Percentiles rank a stretch among this genome's conserved stretches.
Conservation (phyloP, 2,888 invertebrate genomes). For the Diadegma fenestrale region DNA sequence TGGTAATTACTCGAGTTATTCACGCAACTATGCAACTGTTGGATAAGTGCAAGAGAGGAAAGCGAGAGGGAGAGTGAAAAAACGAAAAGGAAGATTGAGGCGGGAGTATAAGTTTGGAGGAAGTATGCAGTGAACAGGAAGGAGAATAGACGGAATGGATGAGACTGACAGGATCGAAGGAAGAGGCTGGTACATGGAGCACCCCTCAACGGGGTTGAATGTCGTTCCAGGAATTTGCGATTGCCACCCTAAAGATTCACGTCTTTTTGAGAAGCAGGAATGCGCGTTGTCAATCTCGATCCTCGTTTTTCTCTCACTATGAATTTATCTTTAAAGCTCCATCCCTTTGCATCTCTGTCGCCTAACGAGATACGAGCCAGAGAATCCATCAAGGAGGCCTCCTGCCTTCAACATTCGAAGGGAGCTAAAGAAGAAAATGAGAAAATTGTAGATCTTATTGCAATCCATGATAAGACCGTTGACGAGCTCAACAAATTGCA, state of each 20-base stretch:
- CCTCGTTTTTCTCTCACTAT: not conserved
- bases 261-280: not conserved
- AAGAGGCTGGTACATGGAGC: constrained; percentile 7
- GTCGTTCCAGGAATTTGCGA: constrained; percentile 75
- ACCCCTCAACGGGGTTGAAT: constrained; percentile 1
- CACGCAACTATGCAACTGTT: constrained; percentile 74
- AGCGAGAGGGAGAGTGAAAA: constrained; percentile 26
- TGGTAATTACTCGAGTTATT: constrained; percentile 80
- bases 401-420: not conserved
- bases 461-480: not conserved
- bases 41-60: constrained; percentile 11
- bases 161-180: constrained; percentile 34
- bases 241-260: constrained; percentile 51
- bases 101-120: not conserved
- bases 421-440: not conserved
- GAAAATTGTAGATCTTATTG: constrained; percentile 18
- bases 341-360: constrained; percentile 20
- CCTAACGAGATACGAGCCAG: constrained; percentile 40
- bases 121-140: constrained; percentile 44
- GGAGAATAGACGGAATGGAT: not conserved
- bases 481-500: constrained; percentile 45
- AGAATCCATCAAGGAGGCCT: not conserved
- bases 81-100: constrained; percentile 15
- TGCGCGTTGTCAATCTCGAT: not conserved
- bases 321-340: not conserved